Conservation (phyloP, 2,113 vertebrate species). For the Phyllopteryx taeniolatus region DNA sequence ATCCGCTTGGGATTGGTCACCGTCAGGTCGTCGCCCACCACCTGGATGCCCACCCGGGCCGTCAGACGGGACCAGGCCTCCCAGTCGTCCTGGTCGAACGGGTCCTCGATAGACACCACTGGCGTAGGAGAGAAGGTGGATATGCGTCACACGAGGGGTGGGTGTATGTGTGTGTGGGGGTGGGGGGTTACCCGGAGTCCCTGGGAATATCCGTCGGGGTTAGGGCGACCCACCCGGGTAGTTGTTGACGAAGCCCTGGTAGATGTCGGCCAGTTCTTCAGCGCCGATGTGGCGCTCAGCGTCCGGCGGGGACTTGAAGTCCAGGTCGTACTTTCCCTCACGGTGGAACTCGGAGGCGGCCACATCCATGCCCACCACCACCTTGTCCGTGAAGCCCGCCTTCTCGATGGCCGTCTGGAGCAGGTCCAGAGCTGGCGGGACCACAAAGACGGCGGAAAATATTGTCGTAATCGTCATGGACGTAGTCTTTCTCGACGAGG, state of each 20-base stretch:
- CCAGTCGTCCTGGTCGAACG: slow-evolving; percentile 97
- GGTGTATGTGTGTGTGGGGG: background rate
- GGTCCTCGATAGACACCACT: slow-evolving; percentile 98
- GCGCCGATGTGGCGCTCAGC: slow-evolving; percentile 82
- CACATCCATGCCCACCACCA: slow-evolving; percentile 94
- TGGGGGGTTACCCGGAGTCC: too few species aligned
- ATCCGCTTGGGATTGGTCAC: slow-evolving; percentile 94
- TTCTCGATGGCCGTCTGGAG: slow-evolving; percentile 94
- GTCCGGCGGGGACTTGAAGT: slow-evolving; percentile 91
- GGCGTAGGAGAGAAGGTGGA: background rate
- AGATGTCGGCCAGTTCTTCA: slow-evolving; percentile 88
- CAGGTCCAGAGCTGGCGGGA: slow-evolving; percentile 82
- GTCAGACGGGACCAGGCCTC: slow-evolving; percentile 91
- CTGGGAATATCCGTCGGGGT: background rate
- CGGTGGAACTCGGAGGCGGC: slow-evolving; percentile 93
- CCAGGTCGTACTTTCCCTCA: slow-evolving; percentile 91
- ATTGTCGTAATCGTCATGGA: too few species aligned
- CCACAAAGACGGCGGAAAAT: too few species aligned
- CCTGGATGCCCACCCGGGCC: slow-evolving; percentile 88
- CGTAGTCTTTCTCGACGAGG: too few species aligned
- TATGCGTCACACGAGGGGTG: background rate
- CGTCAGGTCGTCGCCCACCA: slow-evolving; percentile 92
- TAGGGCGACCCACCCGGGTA: slow-evolving; percentile 81
- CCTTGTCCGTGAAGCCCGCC: slow-evolving; percentile 90
- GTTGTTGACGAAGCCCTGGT: slow-evolving; percentile 91